Evolutionary conservation across 2,888 invertebrate genomes (phyloP).

Genomic region (Euzetes globulus): DNA sequence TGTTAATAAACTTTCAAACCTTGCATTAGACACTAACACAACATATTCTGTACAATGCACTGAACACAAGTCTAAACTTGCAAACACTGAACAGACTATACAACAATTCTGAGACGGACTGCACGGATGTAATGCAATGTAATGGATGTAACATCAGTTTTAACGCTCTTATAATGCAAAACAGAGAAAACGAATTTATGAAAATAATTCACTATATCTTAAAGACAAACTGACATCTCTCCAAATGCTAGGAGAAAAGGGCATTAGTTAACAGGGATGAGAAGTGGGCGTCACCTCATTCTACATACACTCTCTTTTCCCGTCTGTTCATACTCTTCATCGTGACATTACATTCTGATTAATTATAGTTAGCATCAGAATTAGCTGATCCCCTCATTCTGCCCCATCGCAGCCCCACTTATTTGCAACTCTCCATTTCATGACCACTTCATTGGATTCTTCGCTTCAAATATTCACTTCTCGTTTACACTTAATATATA

Average conservation of each 20-base stretch:
- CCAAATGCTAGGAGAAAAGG: not conserved
- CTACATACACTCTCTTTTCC: not conserved
- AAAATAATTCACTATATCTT: constrained; percentile 23
- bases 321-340: not conserved
- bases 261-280: constrained; percentile 25
- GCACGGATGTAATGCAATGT: constrained; percentile 14
- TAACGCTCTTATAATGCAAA: constrained; percentile 21
- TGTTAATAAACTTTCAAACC: constrained; percentile 28
- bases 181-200: constrained; percentile 5
- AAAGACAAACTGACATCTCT: constrained; percentile 4
- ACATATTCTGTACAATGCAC: not conserved
- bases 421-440: constrained; percentile 17
- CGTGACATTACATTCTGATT: constrained; percentile 26
- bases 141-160: not conserved
- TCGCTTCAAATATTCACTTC: not conserved
- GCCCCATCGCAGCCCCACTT: constrained; percentile 13
- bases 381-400: constrained; percentile 16
- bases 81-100: too few species aligned
- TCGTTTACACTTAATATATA: not conserved
- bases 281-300: constrained; percentile 13
- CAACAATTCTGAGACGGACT: not conserved
- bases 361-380: constrained; percentile 22
- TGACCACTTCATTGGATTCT: not conserved
- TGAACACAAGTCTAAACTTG: not conserved
- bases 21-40: constrained; percentile 16